These are phyloP conservation scores for Chaetodon trifascialis DNA, from an alignment of 2,113 vertebrate species.

Conservation along the genomic window DNA sequence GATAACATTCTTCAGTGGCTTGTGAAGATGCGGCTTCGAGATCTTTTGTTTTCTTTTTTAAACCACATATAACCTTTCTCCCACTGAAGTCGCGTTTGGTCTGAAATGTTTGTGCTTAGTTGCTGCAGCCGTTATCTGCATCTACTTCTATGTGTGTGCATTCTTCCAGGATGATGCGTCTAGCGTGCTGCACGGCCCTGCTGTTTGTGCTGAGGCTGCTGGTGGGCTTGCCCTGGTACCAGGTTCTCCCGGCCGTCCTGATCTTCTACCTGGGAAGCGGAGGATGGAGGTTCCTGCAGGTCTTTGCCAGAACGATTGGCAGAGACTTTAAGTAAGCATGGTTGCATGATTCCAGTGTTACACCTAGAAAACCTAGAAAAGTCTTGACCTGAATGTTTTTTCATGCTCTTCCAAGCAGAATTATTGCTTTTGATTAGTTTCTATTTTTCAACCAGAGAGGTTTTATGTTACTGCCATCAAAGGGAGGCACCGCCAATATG, in stretches of 20 bases:
- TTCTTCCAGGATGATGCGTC: constrained; percentile 89
- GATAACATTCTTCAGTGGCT: constrained; percentile 27
- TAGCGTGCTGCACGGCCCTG: constrained; percentile 86
- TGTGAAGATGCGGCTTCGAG: background rate
- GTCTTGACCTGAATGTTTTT: no score
- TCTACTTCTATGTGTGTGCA: constrained; percentile 30
- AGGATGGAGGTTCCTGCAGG: constrained; percentile 90
- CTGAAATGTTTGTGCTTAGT: constrained; percentile 29
- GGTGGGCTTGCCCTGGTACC: constrained; percentile 90
- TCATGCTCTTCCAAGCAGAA: background rate
- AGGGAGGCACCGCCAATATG: background rate
- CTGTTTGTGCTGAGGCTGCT: constrained; percentile 89
- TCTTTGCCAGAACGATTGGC: constrained; percentile 90
- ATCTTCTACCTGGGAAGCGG: constrained; percentile 93
- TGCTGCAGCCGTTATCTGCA: constrained; percentile 2
- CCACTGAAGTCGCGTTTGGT: constrained; percentile 1
- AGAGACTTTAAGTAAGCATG: constrained; percentile 92
- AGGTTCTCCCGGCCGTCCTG: constrained; percentile 87
- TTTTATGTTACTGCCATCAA: background rate
- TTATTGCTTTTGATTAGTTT: background rate
- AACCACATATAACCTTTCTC: constrained; percentile 27
- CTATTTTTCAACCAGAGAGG: background rate
- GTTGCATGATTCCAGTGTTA: background rate
- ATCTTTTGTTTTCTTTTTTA: background rate
- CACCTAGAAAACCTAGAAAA: background rate